Base-by-base conservation (phyloP, 2,888 invertebrate species). In the Lepidochitona cinerea region DNA sequence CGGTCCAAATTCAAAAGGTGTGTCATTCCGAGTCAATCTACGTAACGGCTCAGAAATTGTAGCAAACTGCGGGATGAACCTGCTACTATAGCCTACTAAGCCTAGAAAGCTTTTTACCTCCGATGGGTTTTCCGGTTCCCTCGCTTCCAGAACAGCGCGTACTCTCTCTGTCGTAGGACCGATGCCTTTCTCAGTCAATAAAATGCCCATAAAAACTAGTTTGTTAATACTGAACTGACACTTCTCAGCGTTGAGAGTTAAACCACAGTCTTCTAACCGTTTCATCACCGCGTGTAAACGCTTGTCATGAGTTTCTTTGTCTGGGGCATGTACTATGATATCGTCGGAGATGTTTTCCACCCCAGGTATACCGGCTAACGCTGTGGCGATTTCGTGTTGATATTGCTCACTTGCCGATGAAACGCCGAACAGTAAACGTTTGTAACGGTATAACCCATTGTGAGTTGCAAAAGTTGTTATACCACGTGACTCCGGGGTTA, bases 401-500 rank as follows among this genome's bases (percentile, higher is more conserved):
- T 77, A 84, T 37, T 79, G 72, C 65, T 84, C 80, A 26, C 75
- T 71, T 1, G 80, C 83, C 65, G 72, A 67, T 12, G 64, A 79
- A 0, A 84, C 73, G 1, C 78, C 81, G 76, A 83, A 83, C 49
- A 73, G 71, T 1, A 84, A 65, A 5, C 79, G 32, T 71, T 78
- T 78, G 49, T 78, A 84, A n/a, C 83, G 35, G 64, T 69, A 80
- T 4, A 79, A 49, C 9, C 78, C 79, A 37, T 67, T 75, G 36
- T 82, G 78, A 14, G 81, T 84, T n/a, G 79, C 71, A 71, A 84
- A 84, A 29, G 83, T 81, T 23, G 83, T 83, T 4, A 84, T 83
- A 3, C 76, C 75, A 6, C 83, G 64, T 7, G 80, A 83, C 29
- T 77, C 76, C 35, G 77, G 74, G 7, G 68, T 54, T 18, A 82